Base-by-base conservation (phyloP, 2,888 invertebrate species). In the Erannis defoliaria region DNA sequence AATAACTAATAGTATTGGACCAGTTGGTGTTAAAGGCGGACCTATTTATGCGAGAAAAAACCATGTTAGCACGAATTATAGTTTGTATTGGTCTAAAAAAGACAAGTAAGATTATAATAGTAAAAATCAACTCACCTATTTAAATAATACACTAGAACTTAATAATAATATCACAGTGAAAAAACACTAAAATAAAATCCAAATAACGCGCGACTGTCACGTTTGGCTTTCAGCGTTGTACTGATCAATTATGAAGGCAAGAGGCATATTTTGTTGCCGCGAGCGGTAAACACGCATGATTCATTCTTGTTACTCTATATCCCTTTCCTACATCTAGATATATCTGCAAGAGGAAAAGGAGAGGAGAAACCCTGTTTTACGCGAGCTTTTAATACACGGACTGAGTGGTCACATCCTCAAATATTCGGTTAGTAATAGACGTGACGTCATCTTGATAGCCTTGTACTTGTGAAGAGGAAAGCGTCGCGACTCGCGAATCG, bases 131-230 rank as follows among this genome's bases (percentile, higher is more conserved):
- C 62, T 76, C 59, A 77, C 76, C 72, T 67, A 48, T 63, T 66
- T 55, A 55, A 55, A 48, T 66, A 64, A 59, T 48, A 58, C 43
- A 56, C 40, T 46, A 51, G 1, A 62, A 42, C 62, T 63, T 67
- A 70, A 64, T 54, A 71, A 57, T 75, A 77, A 68, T 77, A 77
- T 77, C 76, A 77, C 77, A 77, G 77, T 64, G 66, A 5, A 40
- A 54, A 59, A 64, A 14, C 42, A 55, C 48, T 40, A 50, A 42
- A 68, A 49, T 55, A 42, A 53, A 59, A 67, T 50, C 48, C 21
- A 54, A 40, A 40, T 18, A 10, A 42, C 40, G 60, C 71, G 67
- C 76, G 68, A 48, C 62, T 54, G 38, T 55, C 43, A 35, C 42
- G 1, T 8, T 12, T 42, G 26, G 53, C 51, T 49, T 56, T 55